phyloP scores from a whole-genome alignment of 1,140 invertebrate genomes.

The Hyposmocoma kahamanoa region DNA sequence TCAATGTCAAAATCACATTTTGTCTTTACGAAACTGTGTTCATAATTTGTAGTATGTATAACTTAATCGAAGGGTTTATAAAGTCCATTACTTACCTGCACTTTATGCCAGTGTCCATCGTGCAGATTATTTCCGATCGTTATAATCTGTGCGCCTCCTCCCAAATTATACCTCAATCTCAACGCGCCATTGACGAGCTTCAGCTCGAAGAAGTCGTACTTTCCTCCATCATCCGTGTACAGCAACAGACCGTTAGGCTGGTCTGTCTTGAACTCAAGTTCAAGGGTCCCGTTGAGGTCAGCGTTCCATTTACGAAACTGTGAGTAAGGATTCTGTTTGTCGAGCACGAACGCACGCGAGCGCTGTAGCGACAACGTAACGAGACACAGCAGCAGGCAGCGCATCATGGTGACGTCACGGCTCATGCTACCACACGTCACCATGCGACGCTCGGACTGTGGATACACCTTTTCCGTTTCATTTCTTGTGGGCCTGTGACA shows the following conservation, averaged over 20 bases:
- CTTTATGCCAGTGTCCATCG: constrained; percentile 93
- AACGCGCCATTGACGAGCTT: constrained; percentile 93
- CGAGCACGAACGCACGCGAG: constrained; percentile 80
- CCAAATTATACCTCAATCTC: constrained; percentile 90
- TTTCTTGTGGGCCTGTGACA: constrained; percentile 58
- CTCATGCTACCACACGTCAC: constrained; percentile 48
- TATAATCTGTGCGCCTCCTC: constrained; percentile 89
- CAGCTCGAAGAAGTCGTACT: constrained; percentile 95
- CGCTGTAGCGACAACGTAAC: constrained; percentile 52
- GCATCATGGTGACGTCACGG: constrained; percentile 46
- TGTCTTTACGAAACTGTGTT: too few species aligned
- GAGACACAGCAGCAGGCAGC: constrained; percentile 57
- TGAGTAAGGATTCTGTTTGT: constrained; percentile 91
- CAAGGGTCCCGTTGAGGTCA: constrained; percentile 88
- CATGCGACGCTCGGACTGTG: constrained; percentile 35
- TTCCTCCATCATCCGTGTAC: constrained; percentile 95
- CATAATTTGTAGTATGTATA: too few species aligned
- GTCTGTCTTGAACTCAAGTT: constrained; percentile 94
- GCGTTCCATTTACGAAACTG: constrained; percentile 94
- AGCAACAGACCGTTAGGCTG: constrained; percentile 91
- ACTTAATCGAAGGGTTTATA: too few species aligned
- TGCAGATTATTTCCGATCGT: constrained; percentile 89
- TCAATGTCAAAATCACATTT: too few species aligned
- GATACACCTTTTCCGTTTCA: constrained; percentile 57
- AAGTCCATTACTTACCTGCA: constrained; percentile 77